These are phyloP conservation scores for Bombyx mori DNA, from an alignment of 1,140 invertebrate species.

Conservation along the genomic window DNA sequence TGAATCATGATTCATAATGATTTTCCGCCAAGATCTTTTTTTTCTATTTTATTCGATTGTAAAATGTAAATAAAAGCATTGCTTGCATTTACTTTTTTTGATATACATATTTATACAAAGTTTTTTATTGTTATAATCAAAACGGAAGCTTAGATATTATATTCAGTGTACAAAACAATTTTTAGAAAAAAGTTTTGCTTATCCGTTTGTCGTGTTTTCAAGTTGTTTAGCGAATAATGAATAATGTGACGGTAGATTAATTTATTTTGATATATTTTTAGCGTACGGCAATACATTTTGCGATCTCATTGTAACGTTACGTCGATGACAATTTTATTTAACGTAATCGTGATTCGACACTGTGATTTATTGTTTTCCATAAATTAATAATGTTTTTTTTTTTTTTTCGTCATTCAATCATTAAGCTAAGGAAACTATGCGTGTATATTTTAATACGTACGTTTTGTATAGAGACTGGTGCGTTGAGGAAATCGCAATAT, in stretches of 20 bases:
- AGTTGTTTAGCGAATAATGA: slow-evolving; percentile 22
- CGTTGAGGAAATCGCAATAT: no score
- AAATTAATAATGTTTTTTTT: not conserved
- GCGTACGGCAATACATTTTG: slow-evolving; percentile 23
- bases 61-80: slow-evolving; percentile 21
- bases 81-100: slow-evolving; percentile 49
- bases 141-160: no score
- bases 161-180: slow-evolving; percentile 13
- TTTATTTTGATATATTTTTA: slow-evolving; percentile 22
- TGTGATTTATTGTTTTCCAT: slow-evolving; percentile 46
- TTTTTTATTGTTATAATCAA: no score
- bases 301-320: slow-evolving; percentile 24
- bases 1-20: slow-evolving; percentile 8
- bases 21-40: slow-evolving; percentile 20
- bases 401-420: no score
- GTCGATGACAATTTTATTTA: slow-evolving; percentile 49
- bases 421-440: no score
- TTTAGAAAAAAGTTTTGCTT: slow-evolving; percentile 53
- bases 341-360: slow-evolving; percentile 41
- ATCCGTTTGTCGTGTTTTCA: slow-evolving; percentile 28
- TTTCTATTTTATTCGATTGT: slow-evolving; percentile 22
- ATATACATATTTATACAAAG: slow-evolving; percentile 16
- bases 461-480: no score
- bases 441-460: no score
- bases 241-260: slow-evolving; percentile 49